Conservation (phyloP, 2,797 vertebrate genomes). For the Lacerta viridis region DNA sequence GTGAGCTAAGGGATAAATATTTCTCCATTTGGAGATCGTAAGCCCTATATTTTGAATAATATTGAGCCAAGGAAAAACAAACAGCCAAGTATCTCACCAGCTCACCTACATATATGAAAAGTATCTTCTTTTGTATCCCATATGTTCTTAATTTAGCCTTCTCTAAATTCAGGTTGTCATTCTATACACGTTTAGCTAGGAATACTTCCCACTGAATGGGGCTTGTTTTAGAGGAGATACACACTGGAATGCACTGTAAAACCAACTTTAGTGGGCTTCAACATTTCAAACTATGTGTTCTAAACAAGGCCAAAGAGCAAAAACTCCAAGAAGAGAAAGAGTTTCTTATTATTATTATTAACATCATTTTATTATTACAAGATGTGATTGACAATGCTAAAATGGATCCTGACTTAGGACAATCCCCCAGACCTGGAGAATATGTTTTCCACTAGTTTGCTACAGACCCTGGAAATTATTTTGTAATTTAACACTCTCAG, state of each 20-base stretch:
- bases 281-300: conserved; percentile 59
- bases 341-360: not conserved
- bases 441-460: conserved; percentile 56
- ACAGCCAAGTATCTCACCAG: too few relatives aligned
- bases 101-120: not conserved
- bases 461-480: conserved; percentile 73
- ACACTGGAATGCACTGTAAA: not conserved
- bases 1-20: too few relatives aligned
- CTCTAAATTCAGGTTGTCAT: not conserved
- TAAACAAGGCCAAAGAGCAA: conserved; percentile 50
- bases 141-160: not conserved
- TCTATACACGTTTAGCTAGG: not conserved
- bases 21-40: too few relatives aligned
- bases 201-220: not conserved
- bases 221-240: not conserved
- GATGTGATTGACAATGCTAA: conserved; percentile 55
- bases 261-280: conserved; percentile 47
- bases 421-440: conserved; percentile 59
- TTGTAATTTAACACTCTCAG: conserved; percentile 77
- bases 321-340: conserved; percentile 32
- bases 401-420: conserved; percentile 58
- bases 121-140: not conserved
- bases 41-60: not conserved
- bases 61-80: not conserved
- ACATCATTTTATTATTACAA: conserved; percentile 41